Conservation (phyloP, 2,888 invertebrate species). For the Agriotes lineatus region DNA sequence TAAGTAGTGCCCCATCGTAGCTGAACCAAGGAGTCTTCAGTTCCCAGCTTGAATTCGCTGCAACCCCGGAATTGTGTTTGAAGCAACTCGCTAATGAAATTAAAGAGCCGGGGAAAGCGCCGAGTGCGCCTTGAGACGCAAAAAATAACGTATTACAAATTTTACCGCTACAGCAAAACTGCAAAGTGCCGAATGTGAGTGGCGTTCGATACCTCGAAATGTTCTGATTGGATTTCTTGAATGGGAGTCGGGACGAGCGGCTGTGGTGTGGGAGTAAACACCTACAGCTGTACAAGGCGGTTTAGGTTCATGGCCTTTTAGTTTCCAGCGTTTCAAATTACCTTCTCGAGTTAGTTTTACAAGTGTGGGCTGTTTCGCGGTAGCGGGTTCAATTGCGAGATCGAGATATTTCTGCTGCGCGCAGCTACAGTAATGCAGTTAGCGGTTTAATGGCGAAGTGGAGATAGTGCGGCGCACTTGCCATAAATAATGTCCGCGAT, state of each 20-base stretch:
- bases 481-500: too few relatives aligned
- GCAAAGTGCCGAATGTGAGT: slow-evolving; percentile 1
- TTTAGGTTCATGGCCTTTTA: slow-evolving; percentile 33
- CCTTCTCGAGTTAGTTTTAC: slow-evolving; percentile 28
- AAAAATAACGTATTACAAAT: not conserved
- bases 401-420: not conserved
- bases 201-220: slow-evolving; percentile 19
- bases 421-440: not conserved
- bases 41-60: too few relatives aligned
- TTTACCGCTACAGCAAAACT: not conserved
- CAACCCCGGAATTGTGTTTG: too few relatives aligned
- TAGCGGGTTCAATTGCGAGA: slow-evolving; percentile 39
- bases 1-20: too few relatives aligned
- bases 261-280: slow-evolving; percentile 32
- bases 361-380: slow-evolving; percentile 44
- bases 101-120: too few relatives aligned
- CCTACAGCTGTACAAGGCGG: slow-evolving; percentile 27
- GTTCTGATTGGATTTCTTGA: slow-evolving; percentile 33
- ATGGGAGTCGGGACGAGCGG: slow-evolving; percentile 23
- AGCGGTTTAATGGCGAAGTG: too few relatives aligned
- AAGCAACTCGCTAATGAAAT: too few relatives aligned
- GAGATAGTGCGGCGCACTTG: too few relatives aligned
- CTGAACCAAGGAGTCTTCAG: too few relatives aligned
- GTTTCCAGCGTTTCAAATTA: slow-evolving; percentile 26
- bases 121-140: too few relatives aligned